Percentiles rank a stretch among this genome's conserved stretches.
phyloP scores from a whole-genome alignment of 2,888 invertebrate genomes.

The Syrphus vitripennis region DNA sequence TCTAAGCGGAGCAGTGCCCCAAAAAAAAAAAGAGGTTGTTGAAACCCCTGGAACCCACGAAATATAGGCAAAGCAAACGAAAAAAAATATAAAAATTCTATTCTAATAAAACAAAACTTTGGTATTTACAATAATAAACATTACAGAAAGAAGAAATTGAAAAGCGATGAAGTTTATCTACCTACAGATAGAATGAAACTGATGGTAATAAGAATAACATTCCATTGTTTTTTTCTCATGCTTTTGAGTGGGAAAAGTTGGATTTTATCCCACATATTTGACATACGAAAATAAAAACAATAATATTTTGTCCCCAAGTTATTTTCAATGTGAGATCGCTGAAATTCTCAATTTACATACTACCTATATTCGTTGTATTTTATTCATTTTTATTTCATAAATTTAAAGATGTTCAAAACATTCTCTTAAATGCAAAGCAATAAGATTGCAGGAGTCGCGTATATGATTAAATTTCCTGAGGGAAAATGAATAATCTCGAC shows the following conservation, averaged over 20 bases:
- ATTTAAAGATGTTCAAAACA: conserved; percentile 32
- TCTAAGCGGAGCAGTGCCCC: too few species aligned
- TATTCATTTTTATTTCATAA: background rate
- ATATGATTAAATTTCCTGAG: conserved; percentile 57
- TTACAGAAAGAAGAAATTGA: background rate
- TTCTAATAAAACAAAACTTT: too few species aligned
- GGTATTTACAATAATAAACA: background rate
- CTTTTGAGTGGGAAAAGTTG: background rate
- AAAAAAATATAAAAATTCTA: too few species aligned
- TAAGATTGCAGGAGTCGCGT: conserved; percentile 1
- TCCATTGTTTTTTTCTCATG: background rate
- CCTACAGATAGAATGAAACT: background rate
- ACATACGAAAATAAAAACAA: background rate
- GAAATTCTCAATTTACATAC: background rate
- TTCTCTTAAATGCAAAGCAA: background rate
- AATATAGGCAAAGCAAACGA: too few species aligned
- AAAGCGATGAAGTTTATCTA: background rate
- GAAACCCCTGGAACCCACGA: too few species aligned
- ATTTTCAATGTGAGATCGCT: background rate
- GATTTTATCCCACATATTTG: background rate
- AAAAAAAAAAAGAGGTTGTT: too few species aligned
- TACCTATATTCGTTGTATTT: background rate
- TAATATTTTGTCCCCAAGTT: background rate
- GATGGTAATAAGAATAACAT: background rate
- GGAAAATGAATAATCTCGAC: conserved; percentile 47